Evolutionary conservation across 1,140 invertebrate genomes (phyloP), one percentile per base, ranked within the genome.

Genomic region (Drosophila varians): DNA sequence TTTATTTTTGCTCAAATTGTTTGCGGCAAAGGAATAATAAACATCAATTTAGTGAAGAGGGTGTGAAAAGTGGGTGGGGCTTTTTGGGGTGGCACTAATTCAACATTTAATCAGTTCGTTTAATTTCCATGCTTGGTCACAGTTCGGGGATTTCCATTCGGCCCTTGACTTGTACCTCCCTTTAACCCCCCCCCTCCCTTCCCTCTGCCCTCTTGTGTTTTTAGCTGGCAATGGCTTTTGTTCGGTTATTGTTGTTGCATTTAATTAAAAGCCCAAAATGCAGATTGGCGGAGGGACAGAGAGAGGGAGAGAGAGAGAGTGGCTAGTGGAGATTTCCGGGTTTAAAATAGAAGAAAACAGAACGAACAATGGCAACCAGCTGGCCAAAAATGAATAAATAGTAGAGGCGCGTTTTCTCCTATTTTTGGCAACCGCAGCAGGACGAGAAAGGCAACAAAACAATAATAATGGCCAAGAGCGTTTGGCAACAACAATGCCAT

Each of bases 261-360:
- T 86, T 87, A 86, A 86, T 86, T 86, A 86, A 87, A 86, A 86
- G 51, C 76, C 57, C 57, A 54, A 75, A 72, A 54, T 58, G 54
- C 48, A 83, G 57, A 82, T 66, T 80, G 60, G 66, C 53, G 56
- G 66, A 31, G 7, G 12, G 36, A 12, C 8, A 38, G 36, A 16
- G n/a, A 18, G 43, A 25, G 48, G 38, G 12, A n/a, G 47, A 19
- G 19, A 19, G 21, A 45, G 42, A 25, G 23, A 42, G 31, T 6
- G 54, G 3, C 12, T 16, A 53, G 43, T 51, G 58, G 56, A 51
- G 36, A 47, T 7, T 28, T 34, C 40, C 31, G 38, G 14, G 14
- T n/a, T n/a, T n/a, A n/a, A n/a, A n/a, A n/a, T 21, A 21, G 16
- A 2, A 36, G 11, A 8, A 12, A 23, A 18, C 40, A 4, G 23